These are phyloP conservation scores for Pygoscelis adeliae DNA, from an alignment of 2,113 vertebrate species.

Conservation along the genomic window DNA sequence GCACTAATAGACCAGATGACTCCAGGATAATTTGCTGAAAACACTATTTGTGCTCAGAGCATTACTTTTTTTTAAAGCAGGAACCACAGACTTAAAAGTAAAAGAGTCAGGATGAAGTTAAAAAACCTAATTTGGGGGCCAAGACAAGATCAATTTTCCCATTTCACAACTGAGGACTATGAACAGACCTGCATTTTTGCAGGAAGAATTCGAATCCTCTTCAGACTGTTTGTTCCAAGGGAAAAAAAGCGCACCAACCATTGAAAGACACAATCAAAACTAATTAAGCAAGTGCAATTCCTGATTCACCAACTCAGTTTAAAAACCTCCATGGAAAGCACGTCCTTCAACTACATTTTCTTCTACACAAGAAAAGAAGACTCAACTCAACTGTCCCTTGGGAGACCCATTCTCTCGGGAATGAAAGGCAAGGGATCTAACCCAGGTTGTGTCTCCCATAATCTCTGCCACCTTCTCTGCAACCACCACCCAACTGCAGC, in stretches of 20 bases:
- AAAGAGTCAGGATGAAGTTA: neutral
- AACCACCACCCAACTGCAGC: neutral
- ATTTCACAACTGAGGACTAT: neutral
- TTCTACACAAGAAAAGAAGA: neutral
- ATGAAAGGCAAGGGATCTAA: neutral
- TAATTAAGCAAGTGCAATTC: neutral
- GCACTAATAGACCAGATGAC: neutral
- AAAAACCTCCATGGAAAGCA: neutral
- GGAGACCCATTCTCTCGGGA: neutral
- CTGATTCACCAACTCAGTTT: neutral
- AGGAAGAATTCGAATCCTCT: neutral
- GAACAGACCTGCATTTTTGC: neutral
- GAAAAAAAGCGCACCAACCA: neutral
- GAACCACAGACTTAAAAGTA: neutral
- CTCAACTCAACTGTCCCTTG: neutral
- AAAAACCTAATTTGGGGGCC: neutral
- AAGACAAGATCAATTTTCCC: neutral
- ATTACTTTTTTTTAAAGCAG: neutral
- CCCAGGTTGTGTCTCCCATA: neutral
- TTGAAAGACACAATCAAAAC: neutral
- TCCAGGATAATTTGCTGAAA: neutral
- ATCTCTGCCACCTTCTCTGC: neutral
- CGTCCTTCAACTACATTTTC: neutral
- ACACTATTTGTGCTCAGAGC: neutral
- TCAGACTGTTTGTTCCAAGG: neutral